Conservation (phyloP, 2,888 invertebrate genomes). For the Rugalucina vietnamica region DNA sequence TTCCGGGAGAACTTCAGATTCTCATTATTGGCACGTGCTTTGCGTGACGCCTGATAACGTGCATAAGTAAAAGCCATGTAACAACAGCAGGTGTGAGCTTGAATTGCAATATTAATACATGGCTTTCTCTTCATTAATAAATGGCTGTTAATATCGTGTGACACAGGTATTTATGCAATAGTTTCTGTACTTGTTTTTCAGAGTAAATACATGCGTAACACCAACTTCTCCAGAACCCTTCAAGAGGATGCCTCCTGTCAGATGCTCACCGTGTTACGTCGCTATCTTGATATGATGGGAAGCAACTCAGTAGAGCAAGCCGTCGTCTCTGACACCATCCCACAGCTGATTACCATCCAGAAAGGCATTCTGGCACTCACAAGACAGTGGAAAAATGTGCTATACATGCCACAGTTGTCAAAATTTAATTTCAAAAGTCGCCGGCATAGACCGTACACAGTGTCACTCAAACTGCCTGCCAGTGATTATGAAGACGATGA, state of each 20-base stretch:
- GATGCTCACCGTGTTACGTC: constrained; percentile 93
- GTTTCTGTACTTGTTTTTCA: constrained; percentile 84
- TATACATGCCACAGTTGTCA: constrained; percentile 95
- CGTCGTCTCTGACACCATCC: constrained; percentile 92
- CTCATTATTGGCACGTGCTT: too few relatives aligned
- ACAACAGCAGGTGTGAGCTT: too few relatives aligned
- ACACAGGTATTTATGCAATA: too few relatives aligned
- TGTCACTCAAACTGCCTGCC: constrained; percentile 91
- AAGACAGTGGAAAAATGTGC: constrained; percentile 97
- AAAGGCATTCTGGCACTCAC: constrained; percentile 98
- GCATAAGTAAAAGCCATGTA: too few relatives aligned
- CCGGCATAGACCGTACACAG: constrained; percentile 90
- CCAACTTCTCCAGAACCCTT: constrained; percentile 92
- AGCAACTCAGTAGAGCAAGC: constrained; percentile 92
- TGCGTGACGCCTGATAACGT: too few relatives aligned
- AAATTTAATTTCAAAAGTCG: constrained; percentile 91
- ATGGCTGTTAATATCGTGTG: too few relatives aligned
- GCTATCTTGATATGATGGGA: constrained; percentile 90
- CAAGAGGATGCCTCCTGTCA: constrained; percentile 98
- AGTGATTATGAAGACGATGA: constrained; percentile 70
- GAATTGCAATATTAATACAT: too few relatives aligned
- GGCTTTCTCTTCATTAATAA: too few relatives aligned
- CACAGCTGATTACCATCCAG: constrained; percentile 93
- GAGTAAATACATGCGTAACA: constrained; percentile 94
- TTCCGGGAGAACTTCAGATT: too few relatives aligned